These are phyloP conservation scores for Actinia equina DNA, from an alignment of 64 coral and sea anemone genomes.

Conservation along the genomic window DNA sequence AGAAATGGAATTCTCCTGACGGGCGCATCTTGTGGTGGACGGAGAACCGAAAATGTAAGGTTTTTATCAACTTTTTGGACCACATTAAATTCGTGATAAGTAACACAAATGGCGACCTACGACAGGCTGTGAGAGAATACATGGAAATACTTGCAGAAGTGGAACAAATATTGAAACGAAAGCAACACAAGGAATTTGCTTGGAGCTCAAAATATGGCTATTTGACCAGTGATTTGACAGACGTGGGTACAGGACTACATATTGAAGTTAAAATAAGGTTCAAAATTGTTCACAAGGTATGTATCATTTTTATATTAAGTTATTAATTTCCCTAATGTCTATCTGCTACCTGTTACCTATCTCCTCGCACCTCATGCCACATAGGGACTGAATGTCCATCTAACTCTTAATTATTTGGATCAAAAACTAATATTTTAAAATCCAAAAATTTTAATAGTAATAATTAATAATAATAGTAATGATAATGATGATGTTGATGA, in stretches of 20 bases:
- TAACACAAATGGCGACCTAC: constrained; percentile 14
- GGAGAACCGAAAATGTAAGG: background rate
- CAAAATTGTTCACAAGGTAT: constrained; percentile 21
- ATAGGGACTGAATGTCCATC: too few species aligned
- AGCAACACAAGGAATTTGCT: background rate
- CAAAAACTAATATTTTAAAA: too few species aligned
- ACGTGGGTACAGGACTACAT: constrained; percentile 36
- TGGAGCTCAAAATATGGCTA: constrained; percentile 36
- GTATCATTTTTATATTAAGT: too few species aligned
- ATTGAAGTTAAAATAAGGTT: constrained; percentile 32
- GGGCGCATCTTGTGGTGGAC: constrained; percentile 27
- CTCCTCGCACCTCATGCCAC: too few species aligned
- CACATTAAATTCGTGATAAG: constrained; percentile 34
- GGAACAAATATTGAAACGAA: constrained; percentile 6
- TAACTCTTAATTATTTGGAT: too few species aligned
- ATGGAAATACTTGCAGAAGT: constrained; percentile 14
- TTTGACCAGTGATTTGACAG: constrained; percentile 24
- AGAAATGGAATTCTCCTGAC: constrained; percentile 8
- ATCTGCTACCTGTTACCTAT: too few species aligned
- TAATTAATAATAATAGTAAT: too few species aligned
- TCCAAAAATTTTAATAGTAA: too few species aligned
- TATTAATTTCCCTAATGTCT: too few species aligned
- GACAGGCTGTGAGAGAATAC: background rate
- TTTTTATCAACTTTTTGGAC: constrained; percentile 30
- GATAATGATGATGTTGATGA: too few species aligned